Evolutionary conservation across 2,888 invertebrate genomes (phyloP).

Genomic region (Mythimna albipuncta): DNA sequence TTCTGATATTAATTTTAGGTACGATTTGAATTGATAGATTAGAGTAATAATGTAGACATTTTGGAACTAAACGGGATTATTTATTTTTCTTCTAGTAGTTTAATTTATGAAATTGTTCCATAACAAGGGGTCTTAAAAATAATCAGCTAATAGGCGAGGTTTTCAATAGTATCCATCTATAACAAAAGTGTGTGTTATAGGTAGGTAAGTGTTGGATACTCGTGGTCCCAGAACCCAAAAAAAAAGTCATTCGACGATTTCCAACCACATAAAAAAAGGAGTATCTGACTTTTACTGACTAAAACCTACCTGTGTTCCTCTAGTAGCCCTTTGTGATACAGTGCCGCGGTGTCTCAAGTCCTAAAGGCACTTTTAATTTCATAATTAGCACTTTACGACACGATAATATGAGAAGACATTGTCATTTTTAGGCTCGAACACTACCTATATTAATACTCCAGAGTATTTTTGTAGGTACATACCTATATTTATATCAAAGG

Average conservation of each 20-base stretch:
- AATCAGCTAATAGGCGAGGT: not conserved
- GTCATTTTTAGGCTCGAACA: not conserved
- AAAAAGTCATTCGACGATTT: too few species aligned
- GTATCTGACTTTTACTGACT: too few species aligned
- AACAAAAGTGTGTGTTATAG: not conserved
- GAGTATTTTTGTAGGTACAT: not conserved
- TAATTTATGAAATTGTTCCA: not conserved
- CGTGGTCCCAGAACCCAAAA: too few species aligned
- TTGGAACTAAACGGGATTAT: not conserved
- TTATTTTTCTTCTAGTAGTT: not conserved
- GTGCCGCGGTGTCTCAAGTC: too few species aligned
- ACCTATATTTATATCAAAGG: slow-evolving; percentile 9
- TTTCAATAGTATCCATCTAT: not conserved
- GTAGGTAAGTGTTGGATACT: too few species aligned
- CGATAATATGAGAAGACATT: too few species aligned
- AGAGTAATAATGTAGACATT: not conserved
- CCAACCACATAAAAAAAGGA: too few species aligned
- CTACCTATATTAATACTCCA: not conserved
- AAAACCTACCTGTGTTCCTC: too few species aligned
- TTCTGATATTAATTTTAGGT: slow-evolving; percentile 20
- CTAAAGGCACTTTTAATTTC: not conserved
- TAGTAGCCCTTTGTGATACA: too few species aligned
- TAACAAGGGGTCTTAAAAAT: not conserved
- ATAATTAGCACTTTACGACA: not conserved
- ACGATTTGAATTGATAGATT: slow-evolving; percentile 1